Evolutionary conservation across 2,888 invertebrate species (phyloP), one percentile per base, ranked within the genome.

Genomic region (Exocentrus adspersus): DNA sequence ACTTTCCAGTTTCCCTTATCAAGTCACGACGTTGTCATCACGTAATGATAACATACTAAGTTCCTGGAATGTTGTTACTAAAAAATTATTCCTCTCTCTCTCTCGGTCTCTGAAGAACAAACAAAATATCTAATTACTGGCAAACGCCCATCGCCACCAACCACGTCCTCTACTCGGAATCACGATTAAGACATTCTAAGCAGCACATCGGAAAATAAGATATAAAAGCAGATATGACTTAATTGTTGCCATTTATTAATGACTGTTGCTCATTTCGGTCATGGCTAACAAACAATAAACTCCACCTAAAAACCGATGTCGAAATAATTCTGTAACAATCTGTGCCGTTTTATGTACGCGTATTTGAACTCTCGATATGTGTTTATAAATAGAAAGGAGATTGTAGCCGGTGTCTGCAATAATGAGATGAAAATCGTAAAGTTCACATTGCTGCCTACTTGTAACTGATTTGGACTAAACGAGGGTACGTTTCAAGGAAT

Each of bases 231-330:
- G 37, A 48, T 48, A 48, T 14, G n/a, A 24, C 24, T 12, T 48
- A 48, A 48, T 24, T 48, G 28, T 48, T 48, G 28, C 21, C 20
- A 45, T 45, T 45, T 45, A 20, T 24, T 28, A 48, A 48, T 28
- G 28, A 48, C 12, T 16, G 10, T 16, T 24, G 21, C 28, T 48
- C 48, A 14, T 48, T 48, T 48, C 48, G 48, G 48, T 48, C 48
- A 48, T 24, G 48, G 48, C 24, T 48, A 48, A 20, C 46, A 12
- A 46, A 48, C 48, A 48, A 48, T 48, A 48, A 48, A 28, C 14
- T 28, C 24, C 48, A 28, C 48, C 48, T 24, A 48, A 28, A 37
- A 37, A 37, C 14, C 12, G 4, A 37, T 37, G 37, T 37, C 14
- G 37, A 37, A 48, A 48, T 24, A 28, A 12, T 4, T 21, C 46